These are phyloP conservation scores for Oenanthe melanoleuca DNA, from an alignment of 2,113 vertebrate species.

Conservation along the genomic window DNA sequence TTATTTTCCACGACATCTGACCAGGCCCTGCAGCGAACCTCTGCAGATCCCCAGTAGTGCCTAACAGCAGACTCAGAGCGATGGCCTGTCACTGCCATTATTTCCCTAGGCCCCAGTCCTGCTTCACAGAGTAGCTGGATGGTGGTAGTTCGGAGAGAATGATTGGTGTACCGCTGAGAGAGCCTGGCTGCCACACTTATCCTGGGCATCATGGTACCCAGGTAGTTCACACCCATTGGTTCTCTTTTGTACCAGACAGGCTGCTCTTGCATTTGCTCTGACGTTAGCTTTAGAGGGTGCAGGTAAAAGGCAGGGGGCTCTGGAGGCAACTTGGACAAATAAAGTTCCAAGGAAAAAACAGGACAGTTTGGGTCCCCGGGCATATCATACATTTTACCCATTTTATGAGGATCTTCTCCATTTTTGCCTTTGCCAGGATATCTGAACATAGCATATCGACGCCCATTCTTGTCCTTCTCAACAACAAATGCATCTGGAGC, in stretches of 20 bases:
- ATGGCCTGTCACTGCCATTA: slow-evolving; percentile 65
- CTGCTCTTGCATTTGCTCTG: slow-evolving; percentile 66
- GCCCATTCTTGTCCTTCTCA: slow-evolving; percentile 61
- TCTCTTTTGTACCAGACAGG: slow-evolving; percentile 72
- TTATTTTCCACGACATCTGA: slow-evolving; percentile 40
- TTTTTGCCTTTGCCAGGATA: slow-evolving; percentile 63
- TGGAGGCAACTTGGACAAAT: slow-evolving; percentile 69
- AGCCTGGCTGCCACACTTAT: slow-evolving; percentile 68
- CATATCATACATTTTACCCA: slow-evolving; percentile 72
- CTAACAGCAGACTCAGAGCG: slow-evolving; percentile 51
- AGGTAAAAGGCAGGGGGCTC: slow-evolving; percentile 69
- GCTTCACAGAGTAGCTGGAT: slow-evolving; percentile 69
- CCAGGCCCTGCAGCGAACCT: slow-evolving; percentile 62
- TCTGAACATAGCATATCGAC: slow-evolving; percentile 64
- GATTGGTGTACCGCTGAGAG: slow-evolving; percentile 66
- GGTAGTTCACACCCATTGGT: slow-evolving; percentile 69
- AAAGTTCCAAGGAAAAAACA: slow-evolving; percentile 70
- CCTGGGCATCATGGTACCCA: slow-evolving; percentile 71
- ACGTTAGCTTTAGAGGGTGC: slow-evolving; percentile 62
- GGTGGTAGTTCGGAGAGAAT: slow-evolving; percentile 69
- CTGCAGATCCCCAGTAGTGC: slow-evolving; percentile 62
- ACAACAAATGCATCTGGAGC: slow-evolving; percentile 71
- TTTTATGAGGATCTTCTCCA: slow-evolving; percentile 65
- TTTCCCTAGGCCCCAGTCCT: slow-evolving; percentile 67
- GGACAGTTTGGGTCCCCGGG: slow-evolving; percentile 70